Evolutionary conservation across 1,140 invertebrate genomes (phyloP).

Genomic region (Drosophila bocki): DNA sequence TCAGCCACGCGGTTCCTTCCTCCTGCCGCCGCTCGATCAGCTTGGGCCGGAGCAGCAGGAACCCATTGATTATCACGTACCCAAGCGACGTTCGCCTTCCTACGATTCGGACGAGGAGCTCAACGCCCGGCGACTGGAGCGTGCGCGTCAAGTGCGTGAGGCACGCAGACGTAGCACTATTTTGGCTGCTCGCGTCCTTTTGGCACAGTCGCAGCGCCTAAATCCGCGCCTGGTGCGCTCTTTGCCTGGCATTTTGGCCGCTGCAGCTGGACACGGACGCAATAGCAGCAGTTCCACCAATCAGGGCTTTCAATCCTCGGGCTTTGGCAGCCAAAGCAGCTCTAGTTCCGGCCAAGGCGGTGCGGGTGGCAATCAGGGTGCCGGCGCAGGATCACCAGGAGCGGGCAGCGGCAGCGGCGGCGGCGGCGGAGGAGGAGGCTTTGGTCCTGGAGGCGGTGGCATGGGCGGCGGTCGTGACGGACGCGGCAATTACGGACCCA

Average conservation of each 20-base stretch:
- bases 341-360: constrained; percentile 67
- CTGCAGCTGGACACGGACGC: constrained; percentile 91
- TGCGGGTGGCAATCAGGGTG: constrained; percentile 84
- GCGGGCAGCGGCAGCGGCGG: constrained; percentile 66
- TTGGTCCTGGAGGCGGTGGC: constrained; percentile 88
- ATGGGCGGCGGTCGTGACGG: constrained; percentile 91
- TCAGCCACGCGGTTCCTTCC: constrained; percentile 13
- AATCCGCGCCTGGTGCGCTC: constrained; percentile 85
- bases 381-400: constrained; percentile 86
- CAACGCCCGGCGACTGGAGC: constrained; percentile 65
- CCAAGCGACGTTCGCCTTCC: constrained; percentile 89
- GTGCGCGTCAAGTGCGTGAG: constrained; percentile 70
- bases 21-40: constrained; percentile 59
- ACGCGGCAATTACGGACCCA: constrained; percentile 92
- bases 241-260: constrained; percentile 86
- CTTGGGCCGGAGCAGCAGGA: constrained; percentile 90
- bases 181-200: constrained; percentile 70
- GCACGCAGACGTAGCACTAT: constrained; percentile 76
- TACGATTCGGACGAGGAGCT: constrained; percentile 87
- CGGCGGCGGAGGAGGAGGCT: constrained; percentile 10
- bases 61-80: constrained; percentile 94
- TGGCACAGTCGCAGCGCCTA: constrained; percentile 84
- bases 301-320: constrained; percentile 82
- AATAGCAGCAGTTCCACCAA: constrained; percentile 86
- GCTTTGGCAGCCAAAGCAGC: constrained; percentile 77